phyloP scores from a whole-genome alignment of 1,140 invertebrate species.

The Homarus americanus region DNA sequence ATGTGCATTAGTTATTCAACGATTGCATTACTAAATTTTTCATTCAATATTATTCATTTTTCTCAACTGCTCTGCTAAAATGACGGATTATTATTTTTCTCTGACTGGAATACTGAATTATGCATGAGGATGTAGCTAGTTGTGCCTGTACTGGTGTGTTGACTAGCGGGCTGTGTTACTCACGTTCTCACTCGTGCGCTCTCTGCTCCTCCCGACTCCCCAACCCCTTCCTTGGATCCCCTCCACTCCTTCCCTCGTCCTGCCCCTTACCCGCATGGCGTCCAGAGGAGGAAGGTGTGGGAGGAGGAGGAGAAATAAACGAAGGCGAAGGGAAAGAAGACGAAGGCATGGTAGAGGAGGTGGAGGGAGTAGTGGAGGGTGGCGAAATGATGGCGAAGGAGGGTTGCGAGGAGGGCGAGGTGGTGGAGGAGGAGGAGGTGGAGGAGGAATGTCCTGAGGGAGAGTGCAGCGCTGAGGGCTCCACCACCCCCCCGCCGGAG shows the following conservation, averaged over 20 bases:
- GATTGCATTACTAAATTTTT: conserved; percentile 55
- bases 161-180: conserved; percentile 42
- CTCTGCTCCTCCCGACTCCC: conserved; percentile 52
- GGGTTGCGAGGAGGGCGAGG: conserved; percentile 24
- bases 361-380: conserved; percentile 57
- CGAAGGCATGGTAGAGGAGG: conserved; percentile 45
- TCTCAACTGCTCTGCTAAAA: conserved; percentile 63
- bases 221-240: conserved; percentile 32
- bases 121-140: conserved; percentile 57
- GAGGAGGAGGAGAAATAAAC: conserved; percentile 50
- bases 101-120: conserved; percentile 63
- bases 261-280: conserved; percentile 57
- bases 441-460: conserved; percentile 63
- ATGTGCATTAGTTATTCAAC: conserved; percentile 27
- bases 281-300: conserved; percentile 60
- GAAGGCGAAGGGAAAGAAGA: conserved; percentile 46
- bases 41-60: conserved; percentile 35
- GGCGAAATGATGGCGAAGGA: conserved; percentile 24
- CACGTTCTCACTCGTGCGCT: conserved; percentile 60
- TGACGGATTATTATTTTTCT: conserved; percentile 41
- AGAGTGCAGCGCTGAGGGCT: conserved; percentile 63
- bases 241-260: conserved; percentile 31
- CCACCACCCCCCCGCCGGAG: conserved; percentile 48
- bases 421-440: conserved; percentile 50
- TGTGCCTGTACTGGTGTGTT: conserved; percentile 33